Percentiles rank a stretch among this genome's conserved stretches.
These are phyloP conservation scores for Neoniphon sammara DNA, from an alignment of 2,797 vertebrate species.

Conservation along the genomic window DNA sequence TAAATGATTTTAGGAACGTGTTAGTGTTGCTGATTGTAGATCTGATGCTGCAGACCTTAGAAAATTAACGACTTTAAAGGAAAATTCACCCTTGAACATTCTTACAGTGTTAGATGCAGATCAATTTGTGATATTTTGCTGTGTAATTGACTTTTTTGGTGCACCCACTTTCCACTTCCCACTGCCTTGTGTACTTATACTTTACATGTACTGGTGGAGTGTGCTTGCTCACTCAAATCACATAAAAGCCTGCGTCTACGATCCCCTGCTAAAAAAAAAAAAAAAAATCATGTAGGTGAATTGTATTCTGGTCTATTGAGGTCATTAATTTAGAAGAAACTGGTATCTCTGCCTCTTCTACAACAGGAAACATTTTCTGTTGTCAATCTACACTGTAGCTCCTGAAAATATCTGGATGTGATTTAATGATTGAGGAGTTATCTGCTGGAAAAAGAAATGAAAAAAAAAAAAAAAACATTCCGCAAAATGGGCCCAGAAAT, in stretches of 20 bases:
- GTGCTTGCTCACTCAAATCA: no score
- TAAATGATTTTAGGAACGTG: background rate
- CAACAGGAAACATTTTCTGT: no score
- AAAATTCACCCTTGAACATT: background rate
- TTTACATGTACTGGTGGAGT: no score
- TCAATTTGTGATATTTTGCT: background rate
- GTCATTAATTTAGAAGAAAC: no score
- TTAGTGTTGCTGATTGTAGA: background rate
- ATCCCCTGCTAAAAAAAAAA: no score
- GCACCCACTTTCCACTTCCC: background rate
- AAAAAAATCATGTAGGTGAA: no score
- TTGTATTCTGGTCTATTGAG: no score
- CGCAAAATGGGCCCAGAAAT: conserved; percentile 1
- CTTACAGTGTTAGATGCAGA: background rate
- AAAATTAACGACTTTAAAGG: background rate
- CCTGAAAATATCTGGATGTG: no score
- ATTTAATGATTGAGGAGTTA: no score
- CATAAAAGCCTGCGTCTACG: no score
- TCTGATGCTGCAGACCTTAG: background rate
- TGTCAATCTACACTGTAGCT: no score
- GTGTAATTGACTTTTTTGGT: background rate
- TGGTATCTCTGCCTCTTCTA: no score
- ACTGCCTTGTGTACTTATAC: background rate
- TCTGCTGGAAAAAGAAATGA: background rate
- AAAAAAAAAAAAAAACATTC: background rate